Evolutionary conservation across 2,888 invertebrate species (phyloP), one percentile per base, ranked within the genome.

Genomic region (Plusia festucae): DNA sequence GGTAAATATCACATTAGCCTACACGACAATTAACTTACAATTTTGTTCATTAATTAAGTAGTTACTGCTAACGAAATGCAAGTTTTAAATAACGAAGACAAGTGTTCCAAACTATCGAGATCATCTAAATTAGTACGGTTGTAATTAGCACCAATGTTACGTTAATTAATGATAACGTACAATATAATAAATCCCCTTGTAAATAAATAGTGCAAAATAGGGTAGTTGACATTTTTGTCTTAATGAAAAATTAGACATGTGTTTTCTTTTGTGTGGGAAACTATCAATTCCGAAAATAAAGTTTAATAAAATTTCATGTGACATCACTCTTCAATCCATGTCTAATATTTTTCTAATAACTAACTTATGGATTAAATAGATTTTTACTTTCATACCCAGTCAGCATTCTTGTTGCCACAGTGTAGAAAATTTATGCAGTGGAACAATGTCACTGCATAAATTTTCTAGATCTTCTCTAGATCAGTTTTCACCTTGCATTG

Each of bases 1-100:
- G 66, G 60, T 77, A 74, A 79, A 83, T 83, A 85, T 83, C 83
- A 85, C 83, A 85, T 83, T 85, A 85, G 85, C 84, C 79, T 85
- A 83, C 65, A 72, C 79, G 70, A 76, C 60, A 81, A 77, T 66
- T 81, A 79, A 78, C 71, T 76, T 79, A 80, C 70, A 72, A 79
- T 70, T 85, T 86, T 84, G 85, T 85, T 82, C 82, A 82, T 81
- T 80, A 77, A 78, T 82, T 76, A n/a, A n/a, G n/a, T n/a, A 81
- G 67, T 73, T 77, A 81, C 68, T 78, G 76, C 78, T 81, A 82
- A 78, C 58, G 73, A 84, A 83, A 85, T 85, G 85, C 82, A 82
- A 63, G 67, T 71, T 64, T 78, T 77, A 72, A 73, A 75, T 71
- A 74, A 60, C 73, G 46, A 69, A 63, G 58, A 69, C 63, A 75